phyloP scores from a whole-genome alignment of 2,113 vertebrate species.

The Zapornia atra region DNA sequence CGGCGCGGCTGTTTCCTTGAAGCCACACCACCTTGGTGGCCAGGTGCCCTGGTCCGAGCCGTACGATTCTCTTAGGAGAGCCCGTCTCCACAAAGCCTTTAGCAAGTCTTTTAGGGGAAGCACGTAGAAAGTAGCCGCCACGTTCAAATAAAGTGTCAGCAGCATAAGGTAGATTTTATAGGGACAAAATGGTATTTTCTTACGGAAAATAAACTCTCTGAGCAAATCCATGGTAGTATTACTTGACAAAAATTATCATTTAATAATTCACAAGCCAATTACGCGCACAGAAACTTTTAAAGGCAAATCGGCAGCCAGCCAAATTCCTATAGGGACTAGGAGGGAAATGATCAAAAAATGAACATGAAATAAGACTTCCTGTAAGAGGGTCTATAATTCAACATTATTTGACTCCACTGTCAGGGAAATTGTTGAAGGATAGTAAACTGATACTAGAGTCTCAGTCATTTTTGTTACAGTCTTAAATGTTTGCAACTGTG shows the following conservation, averaged over 20 bases:
- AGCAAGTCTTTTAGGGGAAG: neutral
- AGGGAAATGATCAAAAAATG: slow-evolving; percentile 78
- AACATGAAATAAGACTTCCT: slow-evolving; percentile 80
- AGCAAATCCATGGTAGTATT: slow-evolving; percentile 27
- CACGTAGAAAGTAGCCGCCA: neutral
- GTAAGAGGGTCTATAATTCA: slow-evolving; percentile 79
- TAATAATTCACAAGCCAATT: slow-evolving; percentile 47
- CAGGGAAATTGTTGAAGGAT: slow-evolving; percentile 77
- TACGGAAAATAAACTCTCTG: slow-evolving; percentile 54
- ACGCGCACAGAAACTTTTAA: slow-evolving; percentile 62
- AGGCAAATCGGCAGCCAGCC: slow-evolving; percentile 52
- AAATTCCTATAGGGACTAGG: slow-evolving; percentile 73
- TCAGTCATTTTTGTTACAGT: slow-evolving; percentile 75
- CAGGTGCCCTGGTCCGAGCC: neutral
- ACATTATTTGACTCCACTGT: slow-evolving; percentile 81
- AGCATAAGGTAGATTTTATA: slow-evolving; percentile 62
- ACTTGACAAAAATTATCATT: slow-evolving; percentile 69
- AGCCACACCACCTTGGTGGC: neutral
- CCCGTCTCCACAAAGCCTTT: neutral
- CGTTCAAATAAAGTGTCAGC: slow-evolving; percentile 58
- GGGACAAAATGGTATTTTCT: slow-evolving; percentile 32
- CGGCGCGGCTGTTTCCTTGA: neutral
- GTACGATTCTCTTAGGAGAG: neutral
- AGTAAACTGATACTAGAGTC: slow-evolving; percentile 76
- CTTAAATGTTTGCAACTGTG: slow-evolving; percentile 78